Evolutionary conservation across 2,113 vertebrate genomes (phyloP), one percentile per base, ranked within the genome.

Genomic region (Corydoras sp.): DNA sequence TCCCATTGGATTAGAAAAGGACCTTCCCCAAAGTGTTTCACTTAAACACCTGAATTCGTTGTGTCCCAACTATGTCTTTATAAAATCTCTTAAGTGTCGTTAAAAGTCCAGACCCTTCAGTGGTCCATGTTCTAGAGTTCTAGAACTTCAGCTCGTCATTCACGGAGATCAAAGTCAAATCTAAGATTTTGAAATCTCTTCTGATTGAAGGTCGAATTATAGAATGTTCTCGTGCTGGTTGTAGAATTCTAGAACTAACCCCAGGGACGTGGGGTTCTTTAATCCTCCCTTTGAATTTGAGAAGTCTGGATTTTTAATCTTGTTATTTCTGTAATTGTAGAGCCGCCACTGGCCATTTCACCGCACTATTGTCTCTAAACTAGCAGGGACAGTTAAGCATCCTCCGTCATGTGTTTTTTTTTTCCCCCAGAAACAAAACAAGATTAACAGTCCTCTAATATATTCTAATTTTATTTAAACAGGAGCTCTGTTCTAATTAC

Each of bases 381-480:
- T 10, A 50, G 10, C 50, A 35, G 68, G 80, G 74, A 84, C 81
- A 80, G 83, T 85, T 82, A 84, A 84, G 68, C 62, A 63, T 83
- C 79, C 74, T 70, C 79, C 7, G 35, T 43, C 35, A 43, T 43
- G 35, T 43, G 35, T 43, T 43, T 43, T 43, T 43, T 14, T 53
- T 53, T 24, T 24, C 18, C 18, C 18, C 13, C 65, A 68, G 75
- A 81, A 24, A 65, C 77, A 82, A 76, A 75, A 69, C 69, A 77
- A 83, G 83, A 86, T 85, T 84, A 86, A 62, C 51, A 79, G 79
- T 65, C 64, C 74, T 53, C 83, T 88, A 87, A 90, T 90, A 89
- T 87, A 88, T 90, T 88, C 88, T 85, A 80, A 82, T 88, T 89
- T 88, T 82, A 86, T 88, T 85, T 85, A 88, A 86, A 85, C 86